Evolutionary conservation across 2,797 vertebrate species (phyloP).

Genomic region (Melanotaenia maccullochi): DNA sequence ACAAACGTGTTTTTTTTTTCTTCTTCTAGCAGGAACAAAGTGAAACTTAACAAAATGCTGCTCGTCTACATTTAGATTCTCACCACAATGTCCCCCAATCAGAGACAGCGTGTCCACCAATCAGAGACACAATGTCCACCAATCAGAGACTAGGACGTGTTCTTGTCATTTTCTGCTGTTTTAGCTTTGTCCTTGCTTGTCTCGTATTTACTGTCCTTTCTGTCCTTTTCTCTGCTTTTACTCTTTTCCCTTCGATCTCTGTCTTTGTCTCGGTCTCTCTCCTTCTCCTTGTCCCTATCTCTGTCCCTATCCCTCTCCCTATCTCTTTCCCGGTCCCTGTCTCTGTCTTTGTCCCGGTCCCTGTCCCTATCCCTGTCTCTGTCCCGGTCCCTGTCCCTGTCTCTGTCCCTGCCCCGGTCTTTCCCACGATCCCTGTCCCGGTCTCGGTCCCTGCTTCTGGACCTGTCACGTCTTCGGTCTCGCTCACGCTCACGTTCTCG

Average conservation of each 20-base stretch:
- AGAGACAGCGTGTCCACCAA: too few relatives aligned
- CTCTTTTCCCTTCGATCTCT: not conserved
- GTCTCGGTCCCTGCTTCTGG: slow-evolving; percentile 26
- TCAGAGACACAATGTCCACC: too few relatives aligned
- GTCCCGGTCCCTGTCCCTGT: slow-evolving; percentile 26
- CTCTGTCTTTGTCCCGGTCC: slow-evolving; percentile 16
- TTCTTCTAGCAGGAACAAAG: slow-evolving; percentile 45
- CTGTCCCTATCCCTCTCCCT: too few relatives aligned
- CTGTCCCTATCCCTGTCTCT: slow-evolving; percentile 19
- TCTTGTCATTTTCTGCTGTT: slow-evolving; percentile 73
- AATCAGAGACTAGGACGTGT: slow-evolving; percentile 61
- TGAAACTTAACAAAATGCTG: slow-evolving; percentile 64
- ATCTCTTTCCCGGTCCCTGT: slow-evolving; percentile 6
- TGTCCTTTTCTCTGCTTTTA: not conserved
- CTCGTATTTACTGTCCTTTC: slow-evolving; percentile 83
- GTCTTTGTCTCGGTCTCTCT: slow-evolving; percentile 18
- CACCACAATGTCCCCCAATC: too few relatives aligned
- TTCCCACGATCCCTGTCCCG: not conserved
- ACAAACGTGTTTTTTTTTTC: slow-evolving; percentile 47
- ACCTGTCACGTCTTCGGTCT: slow-evolving; percentile 30
- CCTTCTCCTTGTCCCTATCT: slow-evolving; percentile 34
- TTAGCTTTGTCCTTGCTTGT: slow-evolving; percentile 81
- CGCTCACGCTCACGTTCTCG: slow-evolving; percentile 47
- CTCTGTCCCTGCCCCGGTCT: slow-evolving; percentile 20
- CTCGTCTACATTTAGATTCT: not conserved